These are phyloP conservation scores for Micrastur ruficollis DNA, from an alignment of 2,797 vertebrate species.

Conservation along the genomic window DNA sequence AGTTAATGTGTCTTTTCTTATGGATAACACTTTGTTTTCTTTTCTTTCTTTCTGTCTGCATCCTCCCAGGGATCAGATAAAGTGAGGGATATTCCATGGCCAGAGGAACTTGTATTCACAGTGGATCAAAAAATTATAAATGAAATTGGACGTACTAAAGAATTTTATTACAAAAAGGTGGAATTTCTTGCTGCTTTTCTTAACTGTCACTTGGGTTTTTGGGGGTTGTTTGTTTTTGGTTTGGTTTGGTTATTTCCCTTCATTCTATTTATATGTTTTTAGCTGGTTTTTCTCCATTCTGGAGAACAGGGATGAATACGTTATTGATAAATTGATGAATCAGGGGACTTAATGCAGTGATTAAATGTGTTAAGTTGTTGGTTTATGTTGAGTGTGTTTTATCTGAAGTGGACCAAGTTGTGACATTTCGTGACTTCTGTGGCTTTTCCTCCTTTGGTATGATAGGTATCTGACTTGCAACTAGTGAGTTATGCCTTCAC, in stretches of 20 bases:
- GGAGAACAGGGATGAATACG: background rate
- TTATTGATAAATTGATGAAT: background rate
- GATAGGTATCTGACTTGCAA: slow-evolving; percentile 84
- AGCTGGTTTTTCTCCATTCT: background rate
- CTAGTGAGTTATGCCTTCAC: slow-evolving; percentile 84
- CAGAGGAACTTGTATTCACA: slow-evolving; percentile 89
- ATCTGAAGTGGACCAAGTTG: background rate
- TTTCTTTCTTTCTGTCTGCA: background rate
- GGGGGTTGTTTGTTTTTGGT: background rate
- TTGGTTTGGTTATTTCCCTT: too few relatives aligned
- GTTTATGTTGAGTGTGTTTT: background rate
- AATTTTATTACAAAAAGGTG: slow-evolving; percentile 82
- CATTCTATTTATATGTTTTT: background rate
- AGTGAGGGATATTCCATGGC: slow-evolving; percentile 78
- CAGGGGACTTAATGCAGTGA: background rate
- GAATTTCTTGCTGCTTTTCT: background rate
- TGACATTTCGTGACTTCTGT: background rate
- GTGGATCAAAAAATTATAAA: slow-evolving; percentile 79
- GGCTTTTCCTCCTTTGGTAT: background rate
- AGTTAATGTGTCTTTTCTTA: background rate
- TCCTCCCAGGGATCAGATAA: slow-evolving; percentile 79
- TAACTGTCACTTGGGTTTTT: background rate
- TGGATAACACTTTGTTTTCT: background rate
- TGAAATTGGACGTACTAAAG: slow-evolving; percentile 81
- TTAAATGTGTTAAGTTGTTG: background rate